These are phyloP conservation scores for Bactericera cockerelli DNA, from an alignment of 1,140 invertebrate genomes.

Conservation along the genomic window DNA sequence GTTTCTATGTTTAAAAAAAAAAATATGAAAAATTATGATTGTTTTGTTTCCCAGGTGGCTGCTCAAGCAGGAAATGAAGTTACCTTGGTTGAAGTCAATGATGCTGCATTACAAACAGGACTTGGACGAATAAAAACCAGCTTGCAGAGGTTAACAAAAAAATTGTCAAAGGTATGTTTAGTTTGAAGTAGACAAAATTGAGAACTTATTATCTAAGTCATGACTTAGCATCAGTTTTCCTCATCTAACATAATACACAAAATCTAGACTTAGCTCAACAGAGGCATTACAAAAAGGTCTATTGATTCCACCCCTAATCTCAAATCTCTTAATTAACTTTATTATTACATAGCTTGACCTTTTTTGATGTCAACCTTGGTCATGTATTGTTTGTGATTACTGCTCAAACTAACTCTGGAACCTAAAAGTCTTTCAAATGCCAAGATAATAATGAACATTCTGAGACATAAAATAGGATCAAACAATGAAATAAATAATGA, in stretches of 20 bases:
- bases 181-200: not conserved
- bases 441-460: no score
- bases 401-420: no score
- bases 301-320: no score
- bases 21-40: no score
- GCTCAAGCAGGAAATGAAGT: slow-evolving; percentile 62
- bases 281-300: no score
- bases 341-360: not conserved
- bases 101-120: slow-evolving; percentile 51
- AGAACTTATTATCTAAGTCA: not conserved
- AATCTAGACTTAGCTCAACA: no score
- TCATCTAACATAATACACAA: no score
- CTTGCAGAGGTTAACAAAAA: slow-evolving; percentile 59
- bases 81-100: slow-evolving; percentile 53
- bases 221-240: no score
- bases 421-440: no score
- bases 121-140: slow-evolving; percentile 47
- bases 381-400: not conserved
- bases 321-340: not conserved
- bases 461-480: no score
- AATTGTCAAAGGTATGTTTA: slow-evolving; percentile 46
- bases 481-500: no score
- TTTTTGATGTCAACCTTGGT: not conserved
- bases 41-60: slow-evolving; percentile 44
- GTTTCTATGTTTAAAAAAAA: no score